A percentile compares a stretch with the other conserved stretches of the same genome.
phyloP scores from a whole-genome alignment of 2,888 invertebrate genomes.

The Cordylochernes scorpioides region DNA sequence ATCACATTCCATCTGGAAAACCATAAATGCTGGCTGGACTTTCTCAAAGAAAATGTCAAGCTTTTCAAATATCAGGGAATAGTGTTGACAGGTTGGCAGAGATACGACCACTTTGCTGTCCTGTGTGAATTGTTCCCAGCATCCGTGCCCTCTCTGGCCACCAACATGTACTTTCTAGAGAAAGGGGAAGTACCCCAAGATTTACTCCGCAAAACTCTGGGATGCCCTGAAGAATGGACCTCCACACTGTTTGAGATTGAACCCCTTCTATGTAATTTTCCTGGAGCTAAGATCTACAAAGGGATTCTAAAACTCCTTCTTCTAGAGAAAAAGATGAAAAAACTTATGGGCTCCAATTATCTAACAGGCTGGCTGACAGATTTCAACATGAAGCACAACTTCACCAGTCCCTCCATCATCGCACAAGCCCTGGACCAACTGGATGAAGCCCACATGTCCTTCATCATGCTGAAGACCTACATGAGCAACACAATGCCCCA shows the following conservation, averaged over 20 bases:
- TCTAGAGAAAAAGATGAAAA: slow-evolving; percentile 27
- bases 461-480: slow-evolving; percentile 23
- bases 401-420: slow-evolving; percentile 36
- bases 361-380: slow-evolving; percentile 39
- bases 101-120: slow-evolving; percentile 42
- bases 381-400: slow-evolving; percentile 39
- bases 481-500: slow-evolving; percentile 23
- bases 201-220: slow-evolving; percentile 16
- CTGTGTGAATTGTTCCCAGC: slow-evolving; percentile 39
- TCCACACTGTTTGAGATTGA: no score
- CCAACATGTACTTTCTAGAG: slow-evolving; percentile 28
- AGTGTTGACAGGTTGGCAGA: slow-evolving; percentile 42
- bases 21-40: slow-evolving; percentile 39
- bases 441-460: slow-evolving; percentile 23
- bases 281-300: slow-evolving; percentile 27
- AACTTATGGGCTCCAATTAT: slow-evolving; percentile 25
- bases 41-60: no score
- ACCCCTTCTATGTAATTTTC: slow-evolving; percentile 26
- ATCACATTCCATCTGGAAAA: slow-evolving; percentile 39
- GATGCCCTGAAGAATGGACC: no score
- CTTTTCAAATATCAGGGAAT: no score
- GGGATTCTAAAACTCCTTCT: slow-evolving; percentile 26
- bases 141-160: slow-evolving; percentile 35
- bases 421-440: slow-evolving; percentile 30
- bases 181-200: slow-evolving; percentile 12